These are phyloP conservation scores for Cyprinodon variegatus DNA, from an alignment of 2,113 vertebrate species.

Conservation along the genomic window DNA sequence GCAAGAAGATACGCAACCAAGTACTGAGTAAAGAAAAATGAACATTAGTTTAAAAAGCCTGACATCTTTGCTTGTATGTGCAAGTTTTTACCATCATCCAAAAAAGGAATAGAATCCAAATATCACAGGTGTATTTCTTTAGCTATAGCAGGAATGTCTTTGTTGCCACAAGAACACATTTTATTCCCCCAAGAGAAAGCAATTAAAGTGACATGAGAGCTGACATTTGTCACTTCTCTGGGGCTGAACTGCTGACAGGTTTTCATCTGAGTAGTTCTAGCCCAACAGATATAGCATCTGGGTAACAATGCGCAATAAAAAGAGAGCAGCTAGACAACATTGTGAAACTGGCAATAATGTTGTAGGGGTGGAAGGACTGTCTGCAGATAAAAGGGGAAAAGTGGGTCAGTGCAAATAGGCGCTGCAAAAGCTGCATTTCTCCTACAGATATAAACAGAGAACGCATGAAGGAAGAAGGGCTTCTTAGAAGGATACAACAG, in stretches of 20 bases:
- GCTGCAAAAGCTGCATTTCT: slow-evolving; percentile 6
- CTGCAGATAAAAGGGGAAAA: slow-evolving; percentile 31
- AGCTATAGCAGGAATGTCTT: background rate
- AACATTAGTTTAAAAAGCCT: no score
- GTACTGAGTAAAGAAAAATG: no score
- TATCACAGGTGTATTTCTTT: background rate
- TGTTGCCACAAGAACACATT: slow-evolving; percentile 4
- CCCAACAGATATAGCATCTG: slow-evolving; percentile 3
- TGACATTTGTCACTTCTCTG: slow-evolving; percentile 16
- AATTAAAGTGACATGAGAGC: slow-evolving; percentile 21
- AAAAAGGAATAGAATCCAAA: background rate
- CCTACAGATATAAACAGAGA: slow-evolving; percentile 12
- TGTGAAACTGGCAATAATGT: slow-evolving; percentile 23
- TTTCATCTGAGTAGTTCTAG: slow-evolving; percentile 9
- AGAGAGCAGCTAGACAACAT: slow-evolving; percentile 16
- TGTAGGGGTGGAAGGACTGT: slow-evolving; percentile 12
- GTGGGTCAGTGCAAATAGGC: slow-evolving; percentile 34
- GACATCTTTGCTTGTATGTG: no score
- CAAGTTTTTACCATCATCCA: background rate
- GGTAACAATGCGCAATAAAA: slow-evolving; percentile 14
- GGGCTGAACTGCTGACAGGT: slow-evolving; percentile 4
- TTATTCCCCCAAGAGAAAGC: slow-evolving; percentile 17
- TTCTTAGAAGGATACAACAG: background rate
- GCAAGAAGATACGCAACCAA: no score
- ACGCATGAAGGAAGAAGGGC: background rate